phyloP scores from a whole-genome alignment of 64 coral and sea anemone genomes.

The Pocillopora verrucosa region DNA sequence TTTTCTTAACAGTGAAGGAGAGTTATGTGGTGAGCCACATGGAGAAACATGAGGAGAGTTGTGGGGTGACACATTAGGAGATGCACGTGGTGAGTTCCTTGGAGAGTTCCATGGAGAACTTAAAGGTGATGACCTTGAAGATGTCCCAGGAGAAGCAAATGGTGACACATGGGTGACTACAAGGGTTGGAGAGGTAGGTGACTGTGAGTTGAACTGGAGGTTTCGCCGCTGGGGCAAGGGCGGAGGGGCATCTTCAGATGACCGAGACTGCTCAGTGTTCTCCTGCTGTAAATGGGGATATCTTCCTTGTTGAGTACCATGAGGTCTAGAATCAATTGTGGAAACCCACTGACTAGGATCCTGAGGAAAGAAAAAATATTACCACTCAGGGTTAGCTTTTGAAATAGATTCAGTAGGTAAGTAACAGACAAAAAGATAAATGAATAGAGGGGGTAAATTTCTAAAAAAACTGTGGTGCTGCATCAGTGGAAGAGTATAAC shows the following conservation, averaged over 20 bases:
- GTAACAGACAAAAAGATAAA: background rate
- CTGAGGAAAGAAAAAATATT: background rate
- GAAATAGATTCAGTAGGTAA: background rate
- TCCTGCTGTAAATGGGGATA: background rate
- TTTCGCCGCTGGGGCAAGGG: slow-evolving; percentile 76
- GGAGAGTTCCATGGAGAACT: slow-evolving; percentile 83
- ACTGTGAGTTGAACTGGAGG: slow-evolving; percentile 41
- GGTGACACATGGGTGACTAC: slow-evolving; percentile 82
- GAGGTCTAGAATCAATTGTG: background rate
- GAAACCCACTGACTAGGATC: slow-evolving; percentile 29
- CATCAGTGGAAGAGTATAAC: no score
- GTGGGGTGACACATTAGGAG: slow-evolving; percentile 64
- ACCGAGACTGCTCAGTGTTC: slow-evolving; percentile 13
- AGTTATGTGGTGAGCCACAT: slow-evolving; percentile 58
- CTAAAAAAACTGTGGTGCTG: no score
- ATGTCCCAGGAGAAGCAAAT: slow-evolving; percentile 66
- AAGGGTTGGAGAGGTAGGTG: slow-evolving; percentile 85
- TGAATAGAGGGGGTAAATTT: no score
- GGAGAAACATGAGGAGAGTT: slow-evolving; percentile 69
- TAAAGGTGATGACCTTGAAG: slow-evolving; percentile 71
- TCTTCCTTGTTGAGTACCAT: slow-evolving; percentile 11
- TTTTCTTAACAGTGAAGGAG: slow-evolving; percentile 59
- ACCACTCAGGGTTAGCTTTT: background rate
- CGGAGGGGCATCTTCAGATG: slow-evolving; percentile 56
- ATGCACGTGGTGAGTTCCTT: slow-evolving; percentile 66